phyloP scores from a whole-genome alignment of 2,797 vertebrate genomes.

The Ataeniobius toweri region DNA sequence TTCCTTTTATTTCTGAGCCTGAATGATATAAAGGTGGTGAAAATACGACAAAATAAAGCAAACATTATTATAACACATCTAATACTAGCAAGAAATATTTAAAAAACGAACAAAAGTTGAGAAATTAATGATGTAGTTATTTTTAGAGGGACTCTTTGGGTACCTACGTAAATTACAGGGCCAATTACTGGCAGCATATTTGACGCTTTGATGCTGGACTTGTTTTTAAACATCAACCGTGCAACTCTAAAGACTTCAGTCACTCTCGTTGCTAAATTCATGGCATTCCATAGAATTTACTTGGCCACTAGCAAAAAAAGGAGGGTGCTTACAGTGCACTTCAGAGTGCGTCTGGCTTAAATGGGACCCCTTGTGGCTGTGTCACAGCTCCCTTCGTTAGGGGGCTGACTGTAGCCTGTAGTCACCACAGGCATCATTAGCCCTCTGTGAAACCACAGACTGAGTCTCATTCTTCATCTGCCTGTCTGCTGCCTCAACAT shows the following conservation, averaged over 20 bases:
- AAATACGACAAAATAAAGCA: constrained; percentile 50
- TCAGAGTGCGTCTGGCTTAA: constrained; percentile 81
- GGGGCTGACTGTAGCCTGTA: constrained; percentile 83
- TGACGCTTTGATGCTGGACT: constrained; percentile 69
- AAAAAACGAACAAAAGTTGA: constrained; percentile 24
- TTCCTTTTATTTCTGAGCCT: constrained; percentile 68
- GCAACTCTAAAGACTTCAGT: constrained; percentile 66
- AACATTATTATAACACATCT: constrained; percentile 31
- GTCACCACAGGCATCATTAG: constrained; percentile 86
- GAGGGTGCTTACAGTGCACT: constrained; percentile 84
- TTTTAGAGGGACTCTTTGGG: constrained; percentile 40
- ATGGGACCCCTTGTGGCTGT: constrained; percentile 85
- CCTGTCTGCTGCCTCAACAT: constrained; percentile 80
- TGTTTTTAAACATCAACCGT: constrained; percentile 67
- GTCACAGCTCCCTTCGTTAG: constrained; percentile 87
- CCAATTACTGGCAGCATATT: constrained; percentile 70
- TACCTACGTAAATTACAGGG: constrained; percentile 61
- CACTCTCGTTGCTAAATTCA: constrained; percentile 70
- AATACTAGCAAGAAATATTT: constrained; percentile 4
- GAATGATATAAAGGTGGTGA: constrained; percentile 50
- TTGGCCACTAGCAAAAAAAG: constrained; percentile 76
- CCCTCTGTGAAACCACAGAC: constrained; percentile 82
- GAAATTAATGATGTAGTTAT: constrained; percentile 44
- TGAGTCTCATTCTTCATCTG: constrained; percentile 86
- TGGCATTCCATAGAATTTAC: constrained; percentile 78